Conservation (phyloP, 2,888 invertebrate genomes). For the Argyra leucocephala region DNA sequence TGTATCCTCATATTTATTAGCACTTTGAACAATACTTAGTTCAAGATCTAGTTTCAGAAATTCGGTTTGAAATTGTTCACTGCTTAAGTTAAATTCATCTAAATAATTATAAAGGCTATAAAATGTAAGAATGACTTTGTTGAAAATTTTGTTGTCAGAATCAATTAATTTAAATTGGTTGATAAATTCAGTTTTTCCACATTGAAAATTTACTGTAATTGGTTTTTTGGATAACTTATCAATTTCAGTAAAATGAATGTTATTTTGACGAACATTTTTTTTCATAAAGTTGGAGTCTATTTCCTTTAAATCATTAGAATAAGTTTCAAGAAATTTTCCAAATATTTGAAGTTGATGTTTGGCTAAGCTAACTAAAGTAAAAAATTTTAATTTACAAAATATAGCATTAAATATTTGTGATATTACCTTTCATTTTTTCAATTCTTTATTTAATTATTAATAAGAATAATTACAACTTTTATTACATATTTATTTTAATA, state of each 20-base stretch:
- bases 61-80: slow-evolving; percentile 49
- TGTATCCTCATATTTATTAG: slow-evolving; percentile 17
- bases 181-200: slow-evolving; percentile 48
- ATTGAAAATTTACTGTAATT: slow-evolving; percentile 27
- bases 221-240: slow-evolving; percentile 24
- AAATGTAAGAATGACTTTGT: slow-evolving; percentile 69
- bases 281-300: slow-evolving; percentile 20
- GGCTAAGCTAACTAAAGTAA: slow-evolving; percentile 31
- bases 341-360: slow-evolving; percentile 37
- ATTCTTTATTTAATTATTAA: too few species aligned
- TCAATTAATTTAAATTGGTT: slow-evolving; percentile 61
- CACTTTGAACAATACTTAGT: slow-evolving; percentile 20
- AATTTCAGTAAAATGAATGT: background rate
- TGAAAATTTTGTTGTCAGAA: slow-evolving; percentile 73
- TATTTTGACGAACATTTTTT: slow-evolving; percentile 18
- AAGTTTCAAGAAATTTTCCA: slow-evolving; percentile 34
- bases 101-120: slow-evolving; percentile 72
- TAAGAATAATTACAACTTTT: too few species aligned
- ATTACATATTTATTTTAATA: too few species aligned
- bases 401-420: too few species aligned
- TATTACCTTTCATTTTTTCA: background rate
- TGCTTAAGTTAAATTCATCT: slow-evolving; percentile 55
- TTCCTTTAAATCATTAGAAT: slow-evolving; percentile 29
- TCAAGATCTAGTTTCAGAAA: slow-evolving; percentile 38
- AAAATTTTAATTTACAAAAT: background rate